These are phyloP conservation scores for Furcifer pardalis DNA, from an alignment of 2,797 vertebrate species.

Conservation along the genomic window DNA sequence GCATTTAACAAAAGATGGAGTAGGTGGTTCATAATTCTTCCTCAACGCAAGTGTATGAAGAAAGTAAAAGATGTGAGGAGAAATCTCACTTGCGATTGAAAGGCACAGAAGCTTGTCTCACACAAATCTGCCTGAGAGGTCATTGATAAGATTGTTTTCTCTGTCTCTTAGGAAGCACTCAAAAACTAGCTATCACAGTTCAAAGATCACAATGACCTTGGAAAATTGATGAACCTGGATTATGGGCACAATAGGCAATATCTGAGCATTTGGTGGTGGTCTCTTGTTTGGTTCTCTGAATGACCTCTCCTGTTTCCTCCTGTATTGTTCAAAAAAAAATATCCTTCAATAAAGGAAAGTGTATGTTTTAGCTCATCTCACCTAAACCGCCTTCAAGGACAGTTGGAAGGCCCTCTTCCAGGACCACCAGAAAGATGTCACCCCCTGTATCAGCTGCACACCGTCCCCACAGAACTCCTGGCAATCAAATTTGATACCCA, in stretches of 20 bases:
- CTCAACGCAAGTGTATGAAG: not conserved
- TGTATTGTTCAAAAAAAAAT: not conserved
- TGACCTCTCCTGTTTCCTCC: not conserved
- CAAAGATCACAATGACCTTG: not conserved
- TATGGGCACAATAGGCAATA: not conserved
- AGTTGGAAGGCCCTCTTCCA: too few relatives aligned
- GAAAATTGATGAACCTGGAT: not conserved
- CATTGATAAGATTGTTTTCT: too few relatives aligned
- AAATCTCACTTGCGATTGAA: not conserved
- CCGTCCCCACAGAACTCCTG: too few relatives aligned
- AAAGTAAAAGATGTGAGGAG: not conserved
- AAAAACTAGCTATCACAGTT: not conserved
- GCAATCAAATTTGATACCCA: too few relatives aligned
- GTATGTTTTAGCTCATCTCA: not conserved
- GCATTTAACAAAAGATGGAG: not conserved
- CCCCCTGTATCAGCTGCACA: too few relatives aligned
- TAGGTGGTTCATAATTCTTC: accelerated
- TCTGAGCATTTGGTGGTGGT: not conserved
- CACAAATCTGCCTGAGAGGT: not conserved
- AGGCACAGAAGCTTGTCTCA: not conserved
- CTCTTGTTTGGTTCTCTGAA: not conserved
- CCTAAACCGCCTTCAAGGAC: too few relatives aligned
- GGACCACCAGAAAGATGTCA: too few relatives aligned
- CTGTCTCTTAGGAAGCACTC: not conserved
- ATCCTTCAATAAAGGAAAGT: not conserved